Conservation (phyloP, 1,140 invertebrate genomes). For the Limonius californicus region DNA sequence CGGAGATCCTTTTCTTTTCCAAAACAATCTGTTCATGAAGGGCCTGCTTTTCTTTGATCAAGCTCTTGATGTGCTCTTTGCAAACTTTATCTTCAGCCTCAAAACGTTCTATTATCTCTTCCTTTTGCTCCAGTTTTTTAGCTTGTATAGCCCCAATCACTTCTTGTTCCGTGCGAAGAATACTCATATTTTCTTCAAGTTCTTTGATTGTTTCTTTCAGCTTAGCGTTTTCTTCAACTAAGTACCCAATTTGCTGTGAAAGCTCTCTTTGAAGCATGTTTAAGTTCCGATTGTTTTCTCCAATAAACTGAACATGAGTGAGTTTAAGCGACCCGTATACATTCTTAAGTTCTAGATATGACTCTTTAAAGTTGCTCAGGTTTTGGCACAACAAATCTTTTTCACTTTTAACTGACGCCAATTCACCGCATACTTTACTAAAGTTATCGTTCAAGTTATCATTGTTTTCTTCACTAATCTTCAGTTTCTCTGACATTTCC, state of each 20-base stretch:
- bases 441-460: constrained; percentile 3
- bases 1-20: background rate
- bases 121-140: background rate
- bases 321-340: background rate
- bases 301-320: constrained; percentile 17
- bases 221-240: constrained; percentile 13
- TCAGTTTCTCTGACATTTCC: constrained; percentile 14
- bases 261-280: constrained; percentile 15
- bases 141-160: background rate
- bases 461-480: constrained; percentile 18
- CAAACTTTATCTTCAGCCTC: constrained; percentile 12
- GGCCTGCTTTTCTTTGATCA: background rate
- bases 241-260: background rate
- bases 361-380: background rate
- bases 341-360: background rate
- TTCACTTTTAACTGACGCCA: background rate
- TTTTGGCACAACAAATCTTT: background rate
- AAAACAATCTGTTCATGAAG: constrained; percentile 1
- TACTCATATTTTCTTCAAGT: background rate
- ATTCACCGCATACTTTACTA: background rate
- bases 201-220: constrained; percentile 10
- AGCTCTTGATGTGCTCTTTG: constrained; percentile 2
- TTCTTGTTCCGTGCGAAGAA: constrained; percentile 8
- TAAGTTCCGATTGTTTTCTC: constrained; percentile 16
- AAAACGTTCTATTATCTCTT: background rate